Conservation (phyloP, 1,140 invertebrate genomes). For the Periplaneta americana region DNA sequence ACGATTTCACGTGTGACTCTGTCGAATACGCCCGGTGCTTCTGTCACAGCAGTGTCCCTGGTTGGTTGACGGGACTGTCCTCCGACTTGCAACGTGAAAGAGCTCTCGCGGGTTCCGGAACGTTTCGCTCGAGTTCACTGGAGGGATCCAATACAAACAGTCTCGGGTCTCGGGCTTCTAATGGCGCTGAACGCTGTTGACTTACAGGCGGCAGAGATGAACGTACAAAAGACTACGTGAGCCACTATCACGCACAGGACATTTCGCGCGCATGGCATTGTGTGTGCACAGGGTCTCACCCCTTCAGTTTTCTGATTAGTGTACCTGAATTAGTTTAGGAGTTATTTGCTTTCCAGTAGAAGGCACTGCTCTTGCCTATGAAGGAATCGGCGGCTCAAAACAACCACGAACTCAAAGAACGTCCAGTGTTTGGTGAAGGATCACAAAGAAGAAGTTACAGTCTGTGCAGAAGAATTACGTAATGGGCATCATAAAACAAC, state of each 20-base stretch:
- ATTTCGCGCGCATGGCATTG: not conserved
- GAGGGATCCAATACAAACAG: not conserved
- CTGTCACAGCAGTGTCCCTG: not conserved
- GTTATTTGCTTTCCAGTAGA: not conserved
- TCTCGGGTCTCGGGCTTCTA: too few species aligned
- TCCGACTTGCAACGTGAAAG: too few species aligned
- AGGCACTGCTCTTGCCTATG: not conserved
- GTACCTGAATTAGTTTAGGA: not conserved
- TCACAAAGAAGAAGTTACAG: too few species aligned
- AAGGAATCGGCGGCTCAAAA: too few species aligned
- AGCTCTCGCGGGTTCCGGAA: not conserved
- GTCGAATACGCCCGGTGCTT: too few species aligned
- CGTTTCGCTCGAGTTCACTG: not conserved
- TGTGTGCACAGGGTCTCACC: not conserved
- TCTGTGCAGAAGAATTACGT: too few species aligned
- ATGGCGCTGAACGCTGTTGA: not conserved
- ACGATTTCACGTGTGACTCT: too few species aligned
- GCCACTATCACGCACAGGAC: not conserved
- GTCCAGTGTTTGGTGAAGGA: too few species aligned
- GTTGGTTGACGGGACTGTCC: not conserved
- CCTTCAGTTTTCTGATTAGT: not conserved
- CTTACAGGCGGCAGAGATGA: not conserved
- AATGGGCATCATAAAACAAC: too few species aligned
- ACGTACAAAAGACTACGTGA: not conserved
- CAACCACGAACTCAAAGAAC: too few species aligned